These are phyloP conservation scores for Augochlora pura DNA, from an alignment of 1,140 invertebrate genomes.

Conservation along the genomic window DNA sequence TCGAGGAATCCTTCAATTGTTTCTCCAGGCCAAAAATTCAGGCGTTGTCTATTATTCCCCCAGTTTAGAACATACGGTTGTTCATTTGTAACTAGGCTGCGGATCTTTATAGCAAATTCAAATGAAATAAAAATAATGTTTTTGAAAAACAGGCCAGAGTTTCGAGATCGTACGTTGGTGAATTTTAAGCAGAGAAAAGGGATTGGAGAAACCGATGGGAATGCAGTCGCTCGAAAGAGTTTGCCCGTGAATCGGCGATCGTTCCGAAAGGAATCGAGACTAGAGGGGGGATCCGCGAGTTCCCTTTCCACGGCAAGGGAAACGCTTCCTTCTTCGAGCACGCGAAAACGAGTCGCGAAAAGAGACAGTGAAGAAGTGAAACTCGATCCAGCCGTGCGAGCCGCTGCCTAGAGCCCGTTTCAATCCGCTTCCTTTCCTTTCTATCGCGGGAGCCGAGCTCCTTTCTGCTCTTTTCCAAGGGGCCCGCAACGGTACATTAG, in stretches of 20 bases:
- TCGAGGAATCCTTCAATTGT: too few relatives aligned
- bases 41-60: too few relatives aligned
- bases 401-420: conserved; percentile 50
- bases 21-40: too few relatives aligned
- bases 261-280: neutral
- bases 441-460: conserved; percentile 29
- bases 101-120: too few relatives aligned
- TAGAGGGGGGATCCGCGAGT: conserved; percentile 10
- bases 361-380: conserved; percentile 64
- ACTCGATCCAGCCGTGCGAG: conserved; percentile 55
- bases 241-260: neutral
- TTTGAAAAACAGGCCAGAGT: too few relatives aligned
- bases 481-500: conserved; percentile 31
- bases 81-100: too few relatives aligned
- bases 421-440: conserved; percentile 58
- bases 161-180: too few relatives aligned
- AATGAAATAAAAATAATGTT: too few relatives aligned
- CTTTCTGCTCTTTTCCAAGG: conserved; percentile 27
- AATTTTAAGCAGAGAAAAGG: neutral
- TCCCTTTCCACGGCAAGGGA: conserved; percentile 40
- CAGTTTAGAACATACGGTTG: too few relatives aligned
- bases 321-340: conserved; percentile 32
- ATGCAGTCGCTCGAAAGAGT: conserved; percentile 14
- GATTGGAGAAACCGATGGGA: conserved; percentile 19
- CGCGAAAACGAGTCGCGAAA: conserved; percentile 50